phyloP scores from a whole-genome alignment of 2,888 invertebrate genomes.

The Linnaemya tessellans region DNA sequence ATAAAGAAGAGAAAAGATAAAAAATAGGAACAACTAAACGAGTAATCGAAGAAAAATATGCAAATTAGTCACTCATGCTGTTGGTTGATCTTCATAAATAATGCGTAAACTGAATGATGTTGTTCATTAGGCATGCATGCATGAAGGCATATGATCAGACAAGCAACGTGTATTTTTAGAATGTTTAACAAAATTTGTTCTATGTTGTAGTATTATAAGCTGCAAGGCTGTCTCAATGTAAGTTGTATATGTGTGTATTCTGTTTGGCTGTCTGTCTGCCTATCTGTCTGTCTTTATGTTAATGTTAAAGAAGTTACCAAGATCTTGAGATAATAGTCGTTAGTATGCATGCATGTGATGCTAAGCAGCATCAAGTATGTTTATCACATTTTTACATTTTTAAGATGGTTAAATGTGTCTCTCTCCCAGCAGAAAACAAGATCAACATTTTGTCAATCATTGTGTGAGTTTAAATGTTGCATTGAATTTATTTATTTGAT shows the following conservation, averaged over 20 bases:
- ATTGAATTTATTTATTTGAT: constrained; percentile 23
- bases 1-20: not conserved
- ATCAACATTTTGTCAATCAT: constrained; percentile 71
- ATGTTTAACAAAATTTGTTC: constrained; percentile 29
- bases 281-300: constrained; percentile 52
- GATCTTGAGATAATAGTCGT: constrained; percentile 63
- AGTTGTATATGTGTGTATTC: not conserved
- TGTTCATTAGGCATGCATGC: constrained; percentile 67
- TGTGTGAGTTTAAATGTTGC: constrained; percentile 53
- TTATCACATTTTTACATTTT: constrained; percentile 21
- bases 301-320: constrained; percentile 69
- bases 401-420: constrained; percentile 27
- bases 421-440: constrained; percentile 51
- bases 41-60: constrained; percentile 72
- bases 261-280: constrained; percentile 9
- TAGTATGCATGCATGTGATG: not conserved
- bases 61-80: constrained; percentile 75
- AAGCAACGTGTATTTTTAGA: not conserved
- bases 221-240: not conserved
- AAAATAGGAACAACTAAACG: not conserved
- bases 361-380: constrained; percentile 12
- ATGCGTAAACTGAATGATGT: constrained; percentile 75
- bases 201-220: not conserved
- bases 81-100: constrained; percentile 80
- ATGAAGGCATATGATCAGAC: constrained; percentile 19